Evolutionary conservation across 1,140 invertebrate genomes (phyloP), one percentile per base, ranked within the genome.

Genomic region (Brachionus plicatilis): DNA sequence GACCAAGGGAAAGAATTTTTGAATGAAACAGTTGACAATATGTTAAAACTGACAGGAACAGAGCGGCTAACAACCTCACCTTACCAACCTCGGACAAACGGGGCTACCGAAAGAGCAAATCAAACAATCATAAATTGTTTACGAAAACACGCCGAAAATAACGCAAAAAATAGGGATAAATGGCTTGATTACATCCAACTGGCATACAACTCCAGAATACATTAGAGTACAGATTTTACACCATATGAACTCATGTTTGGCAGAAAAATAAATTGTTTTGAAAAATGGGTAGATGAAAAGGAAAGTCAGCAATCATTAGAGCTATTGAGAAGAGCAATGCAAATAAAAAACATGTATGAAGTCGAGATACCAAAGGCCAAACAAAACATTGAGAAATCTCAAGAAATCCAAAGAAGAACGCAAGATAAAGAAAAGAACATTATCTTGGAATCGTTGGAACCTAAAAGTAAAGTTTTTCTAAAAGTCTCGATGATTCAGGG

Each of bases 201-300:
- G 3, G 41, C 33, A 27, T 78, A 50, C 41, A 78, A 56, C 9
- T 50, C 50, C 6, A 78, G 11, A 27, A 17, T 50, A 78, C 75
- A 78, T 27, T 78, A 43, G 11, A 45, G 20, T 20, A 78, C 75
- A n/a, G 20, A 14, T 27, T 56, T 50, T 56, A 78, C 75, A 33
- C 75, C 72, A 14, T 78, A 78, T 29, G 37, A 78, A 78, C 72
- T 78, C n/a, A 78, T 80, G 78, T 80, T 80, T 43, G 78, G 47
- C 3, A 33, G 78, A n/a, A 53, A 20, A 56, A 27, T n/a, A 33
- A 11, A 56, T 12, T 0, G 78, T 65, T 80, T n/a, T 65, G 47
- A 80, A 56, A 65, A 80, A 8, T 60, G 78, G 78, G 41, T 24
- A 37, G 17, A 37, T 53, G 20, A 80, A 43, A 37, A 50, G 17